Base-by-base conservation (phyloP, 2,888 invertebrate species). In the Hypomecis punctinalis region DNA sequence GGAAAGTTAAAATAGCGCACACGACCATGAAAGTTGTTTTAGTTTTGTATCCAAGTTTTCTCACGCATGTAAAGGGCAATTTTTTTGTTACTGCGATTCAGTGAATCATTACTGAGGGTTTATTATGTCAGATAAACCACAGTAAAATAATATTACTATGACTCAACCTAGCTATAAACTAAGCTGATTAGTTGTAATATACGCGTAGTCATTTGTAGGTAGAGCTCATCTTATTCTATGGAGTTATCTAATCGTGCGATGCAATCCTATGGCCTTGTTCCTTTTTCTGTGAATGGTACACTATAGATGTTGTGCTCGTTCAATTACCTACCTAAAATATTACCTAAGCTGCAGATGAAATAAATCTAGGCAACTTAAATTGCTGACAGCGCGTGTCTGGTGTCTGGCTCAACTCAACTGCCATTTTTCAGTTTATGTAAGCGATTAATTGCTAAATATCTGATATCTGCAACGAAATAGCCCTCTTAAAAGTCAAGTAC, bases 371-470 rank as follows among this genome's bases (percentile, higher is more conserved):
- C 63, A 54, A 46, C 43, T 57, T 56, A 66, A 67, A 62, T 55
- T 58, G 45, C 53, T 45, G 57, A 63, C 68, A 65, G 64, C 46
- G 52, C 66, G 60, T 66, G 67, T 62, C 66, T 67, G 62, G 60
- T 46, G 47, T 46, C 64, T 65, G 66, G 64, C 66, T 70, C 62
- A 67, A 62, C 66, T 69, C 64, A 68, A 58, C 65, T 63, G 70
- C 57, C 54, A 72, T 75, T 71, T 71, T 72, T 70, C 64, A 67
- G 53, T 76, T 80, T 79, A 79, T 72, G 75, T 79, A 82, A 84
- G 65, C 63, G 56, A 79, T 77, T 78, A 77, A 80, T 80, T 77
- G 75, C 72, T 68, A 67, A 75, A 75, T 72, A 69, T 73, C 66
- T 74, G 65, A 74, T 77, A 79, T 81, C 75, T 71, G 62, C 73